A percentile compares a stretch with the other conserved stretches of the same genome.
Conservation (phyloP, 2,113 vertebrate genomes). For the Actenoides lindsayi region DNA sequence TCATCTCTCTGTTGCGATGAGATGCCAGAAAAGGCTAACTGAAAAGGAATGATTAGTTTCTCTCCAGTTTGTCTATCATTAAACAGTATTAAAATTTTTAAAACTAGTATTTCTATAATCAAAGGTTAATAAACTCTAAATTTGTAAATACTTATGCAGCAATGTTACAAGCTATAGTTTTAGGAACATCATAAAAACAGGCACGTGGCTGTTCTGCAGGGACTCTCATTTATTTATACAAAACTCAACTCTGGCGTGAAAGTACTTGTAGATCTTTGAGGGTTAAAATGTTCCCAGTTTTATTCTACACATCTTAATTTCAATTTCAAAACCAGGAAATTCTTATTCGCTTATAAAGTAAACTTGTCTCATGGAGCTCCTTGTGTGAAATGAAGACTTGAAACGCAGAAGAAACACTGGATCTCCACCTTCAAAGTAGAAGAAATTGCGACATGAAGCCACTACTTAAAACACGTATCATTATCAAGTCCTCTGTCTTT, state of each 20-base stretch:
- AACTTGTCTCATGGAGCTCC: not conserved
- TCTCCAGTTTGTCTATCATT: not conserved
- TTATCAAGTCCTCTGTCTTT: not conserved
- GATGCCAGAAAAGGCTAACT: not conserved
- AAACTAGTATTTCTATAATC: not conserved
- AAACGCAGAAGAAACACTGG: not conserved
- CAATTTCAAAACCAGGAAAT: not conserved
- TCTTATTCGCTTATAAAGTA: not conserved
- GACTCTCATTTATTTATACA: not conserved
- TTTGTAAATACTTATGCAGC: not conserved
- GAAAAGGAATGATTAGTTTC: not conserved
- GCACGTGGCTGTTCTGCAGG: not conserved
- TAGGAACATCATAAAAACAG: not conserved
- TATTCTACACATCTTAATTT: not conserved
- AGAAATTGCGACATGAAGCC: not conserved
- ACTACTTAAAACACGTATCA: not conserved
- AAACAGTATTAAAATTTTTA: not conserved
- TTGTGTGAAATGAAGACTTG: not conserved
- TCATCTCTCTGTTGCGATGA: not conserved
- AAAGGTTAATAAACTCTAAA: not conserved
- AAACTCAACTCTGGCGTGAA: not conserved
- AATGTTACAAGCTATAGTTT: not conserved
- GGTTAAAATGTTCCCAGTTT: not conserved
- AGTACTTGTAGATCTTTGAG: not conserved
- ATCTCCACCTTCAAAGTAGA: not conserved